Percentiles rank a stretch among this genome's conserved stretches.
phyloP scores from a whole-genome alignment of 1,140 invertebrate genomes.

The Oreohelix idahoensis region DNA sequence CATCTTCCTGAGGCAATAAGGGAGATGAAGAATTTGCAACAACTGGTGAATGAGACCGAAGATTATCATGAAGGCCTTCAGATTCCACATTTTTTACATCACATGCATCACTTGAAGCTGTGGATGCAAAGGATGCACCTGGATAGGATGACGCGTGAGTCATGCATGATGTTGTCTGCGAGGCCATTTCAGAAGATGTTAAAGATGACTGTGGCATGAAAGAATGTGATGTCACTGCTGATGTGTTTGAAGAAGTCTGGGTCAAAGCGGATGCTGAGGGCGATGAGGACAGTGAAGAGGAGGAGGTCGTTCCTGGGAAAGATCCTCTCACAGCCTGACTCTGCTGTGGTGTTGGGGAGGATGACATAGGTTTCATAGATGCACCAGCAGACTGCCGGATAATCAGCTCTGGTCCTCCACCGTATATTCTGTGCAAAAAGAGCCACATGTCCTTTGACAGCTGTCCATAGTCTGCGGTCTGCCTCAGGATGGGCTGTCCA shows the following conservation, averaged over 20 bases:
- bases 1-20: not conserved
- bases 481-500: slow-evolving; percentile 74
- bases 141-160: not conserved
- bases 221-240: not conserved
- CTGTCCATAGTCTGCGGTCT: slow-evolving; percentile 85
- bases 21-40: not conserved
- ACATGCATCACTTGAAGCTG: slow-evolving; percentile 7
- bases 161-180: slow-evolving; percentile 4
- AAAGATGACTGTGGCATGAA: not conserved
- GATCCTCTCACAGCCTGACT: not conserved
- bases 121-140: not conserved
- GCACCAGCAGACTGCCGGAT: slow-evolving; percentile 32
- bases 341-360: slow-evolving; percentile 25
- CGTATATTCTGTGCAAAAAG: slow-evolving; percentile 87
- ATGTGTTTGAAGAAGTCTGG: not conserved
- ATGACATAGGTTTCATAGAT: slow-evolving; percentile 15
- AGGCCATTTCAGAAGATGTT: not conserved
- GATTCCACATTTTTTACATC: not conserved
- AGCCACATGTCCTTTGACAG: slow-evolving; percentile 88
- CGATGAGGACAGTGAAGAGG: slow-evolving; percentile 12
- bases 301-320: not conserved
- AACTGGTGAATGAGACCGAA: not conserved
- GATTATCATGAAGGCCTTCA: not conserved
- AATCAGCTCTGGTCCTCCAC: slow-evolving; percentile 84
- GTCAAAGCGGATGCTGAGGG: slow-evolving; percentile 12